These are phyloP conservation scores for Paramisgurnus dabryanus DNA, from an alignment of 2,113 vertebrate genomes.

Conservation along the genomic window DNA sequence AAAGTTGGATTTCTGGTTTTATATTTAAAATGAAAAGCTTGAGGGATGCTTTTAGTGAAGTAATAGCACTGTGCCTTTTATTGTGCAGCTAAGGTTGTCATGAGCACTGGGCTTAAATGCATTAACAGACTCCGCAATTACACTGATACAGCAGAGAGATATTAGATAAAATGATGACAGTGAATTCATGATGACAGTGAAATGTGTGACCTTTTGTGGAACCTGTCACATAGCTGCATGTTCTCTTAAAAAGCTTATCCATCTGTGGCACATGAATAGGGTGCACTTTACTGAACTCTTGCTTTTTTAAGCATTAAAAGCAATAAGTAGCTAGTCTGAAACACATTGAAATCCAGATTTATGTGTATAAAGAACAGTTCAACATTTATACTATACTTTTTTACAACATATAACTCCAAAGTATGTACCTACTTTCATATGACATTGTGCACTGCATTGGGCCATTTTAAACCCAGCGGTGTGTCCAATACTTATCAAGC, in stretches of 20 bases:
- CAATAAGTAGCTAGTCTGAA: too few species aligned
- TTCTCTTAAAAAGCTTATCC: not conserved
- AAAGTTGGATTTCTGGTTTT: constrained; percentile 31
- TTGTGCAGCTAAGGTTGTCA: constrained; percentile 20
- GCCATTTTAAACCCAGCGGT: too few species aligned
- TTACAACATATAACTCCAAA: too few species aligned
- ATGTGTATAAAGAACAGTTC: too few species aligned
- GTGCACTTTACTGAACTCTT: too few species aligned
- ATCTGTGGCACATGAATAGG: too few species aligned
- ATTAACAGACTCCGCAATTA: constrained; percentile 32
- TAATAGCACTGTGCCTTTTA: constrained; percentile 8
- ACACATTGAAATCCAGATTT: too few species aligned
- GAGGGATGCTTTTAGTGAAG: constrained; percentile 28
- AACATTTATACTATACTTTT: too few species aligned
- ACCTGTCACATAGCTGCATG: not conserved
- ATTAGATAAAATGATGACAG: constrained; percentile 22
- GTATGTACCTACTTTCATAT: too few species aligned
- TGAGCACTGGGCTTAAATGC: constrained; percentile 27
- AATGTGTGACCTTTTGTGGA: not conserved
- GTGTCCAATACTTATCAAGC: too few species aligned
- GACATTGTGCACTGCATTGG: too few species aligned
- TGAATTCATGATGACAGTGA: not conserved
- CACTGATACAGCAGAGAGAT: constrained; percentile 18
- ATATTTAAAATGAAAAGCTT: constrained; percentile 14
- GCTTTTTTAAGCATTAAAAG: too few species aligned